Evolutionary conservation across 2,113 vertebrate species (phyloP), one percentile per base, ranked within the genome.

Genomic region (Melanerpes formicivorus): DNA sequence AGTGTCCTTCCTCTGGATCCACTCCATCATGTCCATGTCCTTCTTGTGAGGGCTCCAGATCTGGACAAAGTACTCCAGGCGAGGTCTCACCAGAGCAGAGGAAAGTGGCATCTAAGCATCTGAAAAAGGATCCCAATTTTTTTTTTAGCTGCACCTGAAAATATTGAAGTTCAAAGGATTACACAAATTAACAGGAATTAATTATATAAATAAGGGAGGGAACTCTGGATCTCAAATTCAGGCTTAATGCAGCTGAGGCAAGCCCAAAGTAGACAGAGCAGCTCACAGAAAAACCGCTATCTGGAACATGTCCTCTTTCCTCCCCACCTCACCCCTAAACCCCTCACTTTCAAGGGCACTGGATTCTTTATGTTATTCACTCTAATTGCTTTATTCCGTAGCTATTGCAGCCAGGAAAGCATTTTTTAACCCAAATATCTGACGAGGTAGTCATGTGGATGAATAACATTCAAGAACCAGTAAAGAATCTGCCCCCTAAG

Each of bases 401-500:
- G 32, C 71, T 86, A 17, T 74, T 90, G 60, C 58, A 91, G 37
- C 44, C 70, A 88, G 71, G 44, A 92, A 93, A 93, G 75, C 76
- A 88, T 80, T 96, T 95, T 71, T 90, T 63, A 90, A 91, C 37
- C 54, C 91, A 62, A 73, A 18, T 26, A 23, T 63, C 69, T 91
- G 34, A 80, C 80, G 58, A 82, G 37, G 10, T 37, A 67, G 62
- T 93, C 62, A 65, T 46, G 32, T 76, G 54, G 46, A 90, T 66
- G 60, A 95, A 90, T 59, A 94, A 84, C 46, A 95, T 92, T 56
- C 78, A 89, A 84, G 37, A 84, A 59, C 32, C 56, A n/a, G 70
- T 65, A 32, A 84, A 78, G 87, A 91, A 95, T 73, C 75, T 94
- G 80, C 91, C 80, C 71, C 46, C 89, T 75, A 92, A 96, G 93